phyloP scores from a whole-genome alignment of 2,888 invertebrate species.

The Cataglyphis albicans region DNA sequence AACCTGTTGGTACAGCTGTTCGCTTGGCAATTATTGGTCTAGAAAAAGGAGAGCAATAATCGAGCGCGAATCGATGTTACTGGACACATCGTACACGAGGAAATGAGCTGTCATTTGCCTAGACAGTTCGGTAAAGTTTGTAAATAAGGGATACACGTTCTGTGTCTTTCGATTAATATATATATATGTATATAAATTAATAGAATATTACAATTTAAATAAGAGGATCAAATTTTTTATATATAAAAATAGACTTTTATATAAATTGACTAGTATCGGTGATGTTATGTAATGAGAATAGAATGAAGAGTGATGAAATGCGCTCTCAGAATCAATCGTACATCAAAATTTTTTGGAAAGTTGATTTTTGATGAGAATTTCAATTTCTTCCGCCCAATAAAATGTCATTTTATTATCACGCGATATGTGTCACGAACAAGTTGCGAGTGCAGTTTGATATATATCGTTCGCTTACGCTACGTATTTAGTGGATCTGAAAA shows the following conservation, averaged over 20 bases:
- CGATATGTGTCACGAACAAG: slow-evolving; percentile 12
- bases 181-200: too few relatives aligned
- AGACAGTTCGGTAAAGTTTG: neutral
- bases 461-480: slow-evolving; percentile 20
- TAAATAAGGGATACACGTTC: slow-evolving; percentile 33
- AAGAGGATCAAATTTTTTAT: too few relatives aligned
- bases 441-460: slow-evolving; percentile 20
- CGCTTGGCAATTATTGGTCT: slow-evolving; percentile 51
- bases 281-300: slow-evolving; percentile 33
- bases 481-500: slow-evolving; percentile 31
- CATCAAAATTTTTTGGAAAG: slow-evolving; percentile 35
- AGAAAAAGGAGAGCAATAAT: slow-evolving; percentile 9
- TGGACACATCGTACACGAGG: slow-evolving; percentile 5
- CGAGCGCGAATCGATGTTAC: neutral
- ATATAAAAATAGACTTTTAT: neutral
- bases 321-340: neutral
- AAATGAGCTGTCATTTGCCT: slow-evolving; percentile 23
- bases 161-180: slow-evolving; percentile 19
- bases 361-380: slow-evolving; percentile 8
- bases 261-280: slow-evolving; percentile 44
- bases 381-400: slow-evolving; percentile 40
- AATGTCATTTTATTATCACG: slow-evolving; percentile 33
- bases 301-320: slow-evolving; percentile 18
- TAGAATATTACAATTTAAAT: too few relatives aligned
- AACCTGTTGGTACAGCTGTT: slow-evolving; percentile 70